Evolutionary conservation across 2,797 vertebrate species (phyloP).

Genomic region (Takifugu ocellatus): DNA sequence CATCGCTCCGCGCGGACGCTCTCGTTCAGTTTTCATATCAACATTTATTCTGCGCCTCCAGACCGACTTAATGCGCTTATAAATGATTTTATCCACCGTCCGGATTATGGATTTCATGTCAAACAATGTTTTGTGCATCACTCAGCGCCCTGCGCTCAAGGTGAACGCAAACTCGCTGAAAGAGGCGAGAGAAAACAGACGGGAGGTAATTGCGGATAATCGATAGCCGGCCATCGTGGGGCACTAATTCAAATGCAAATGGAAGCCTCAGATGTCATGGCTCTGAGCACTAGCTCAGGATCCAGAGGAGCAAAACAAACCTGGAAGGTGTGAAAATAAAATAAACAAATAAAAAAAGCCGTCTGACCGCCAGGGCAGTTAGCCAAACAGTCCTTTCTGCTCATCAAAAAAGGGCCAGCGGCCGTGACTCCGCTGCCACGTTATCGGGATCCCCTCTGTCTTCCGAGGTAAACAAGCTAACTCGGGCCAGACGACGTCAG

Average conservation of each 20-base stretch:
- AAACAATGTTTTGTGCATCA: conserved; percentile 58
- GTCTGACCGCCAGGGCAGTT: conserved; percentile 66
- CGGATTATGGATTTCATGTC: conserved; percentile 60
- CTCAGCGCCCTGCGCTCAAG: conserved; percentile 35
- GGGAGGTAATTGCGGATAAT: conserved; percentile 42
- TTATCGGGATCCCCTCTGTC: conserved; percentile 59
- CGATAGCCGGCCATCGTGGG: conserved; percentile 47
- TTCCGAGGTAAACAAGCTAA: conserved; percentile 66
- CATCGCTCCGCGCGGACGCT: not conserved
- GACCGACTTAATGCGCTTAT: conserved; percentile 38
- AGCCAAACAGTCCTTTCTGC: conserved; percentile 65
- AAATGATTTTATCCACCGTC: conserved; percentile 52
- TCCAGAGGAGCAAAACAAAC: conserved; percentile 34
- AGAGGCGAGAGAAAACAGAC: conserved; percentile 10
- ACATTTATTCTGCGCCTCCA: not conserved
- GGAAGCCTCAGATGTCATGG: conserved; percentile 50
- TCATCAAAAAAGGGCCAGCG: conserved; percentile 65
- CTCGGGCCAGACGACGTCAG: conserved; percentile 56
- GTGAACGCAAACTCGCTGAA: conserved; percentile 13
- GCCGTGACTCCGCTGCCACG: conserved; percentile 64
- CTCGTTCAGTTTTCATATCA: not conserved
- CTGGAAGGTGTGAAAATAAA: conserved; percentile 38
- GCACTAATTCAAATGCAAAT: conserved; percentile 69
- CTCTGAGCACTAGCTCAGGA: conserved; percentile 31
- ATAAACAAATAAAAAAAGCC: conserved; percentile 25